Percentiles rank a stretch among this genome's conserved stretches.
Evolutionary conservation across 2,113 vertebrate species (phyloP).

Genomic region (Hystrix cristata): DNA sequence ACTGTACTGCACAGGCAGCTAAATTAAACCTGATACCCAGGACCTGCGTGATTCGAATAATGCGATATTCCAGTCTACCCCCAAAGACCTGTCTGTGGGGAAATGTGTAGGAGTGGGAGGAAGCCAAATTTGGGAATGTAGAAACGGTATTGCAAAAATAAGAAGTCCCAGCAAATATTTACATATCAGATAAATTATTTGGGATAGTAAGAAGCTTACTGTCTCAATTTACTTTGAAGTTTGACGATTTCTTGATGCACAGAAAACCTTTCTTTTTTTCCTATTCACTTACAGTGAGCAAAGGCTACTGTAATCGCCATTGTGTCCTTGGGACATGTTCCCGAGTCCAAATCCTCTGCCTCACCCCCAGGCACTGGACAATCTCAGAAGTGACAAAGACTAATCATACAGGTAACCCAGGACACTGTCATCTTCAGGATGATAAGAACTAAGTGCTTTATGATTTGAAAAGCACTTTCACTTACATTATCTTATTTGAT

Average conservation of each 20-base stretch:
- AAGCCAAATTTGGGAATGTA: slow-evolving; percentile 16
- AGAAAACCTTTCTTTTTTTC: background rate
- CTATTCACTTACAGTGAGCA: slow-evolving; percentile 24
- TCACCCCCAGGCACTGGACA: no score
- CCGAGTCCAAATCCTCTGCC: background rate
- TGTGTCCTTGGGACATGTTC: background rate
- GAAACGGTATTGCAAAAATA: slow-evolving; percentile 1
- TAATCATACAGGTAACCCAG: background rate
- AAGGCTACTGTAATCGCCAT: background rate
- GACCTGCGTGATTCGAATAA: slow-evolving; percentile 50
- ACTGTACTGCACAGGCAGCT: slow-evolving; percentile 22
- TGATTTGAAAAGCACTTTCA: slow-evolving; percentile 35
- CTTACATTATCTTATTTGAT: slow-evolving; percentile 14
- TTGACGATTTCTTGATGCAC: slow-evolving; percentile 14
- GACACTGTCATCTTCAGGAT: background rate
- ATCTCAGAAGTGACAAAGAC: background rate
- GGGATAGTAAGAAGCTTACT: background rate
- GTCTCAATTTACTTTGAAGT: slow-evolving; percentile 42
- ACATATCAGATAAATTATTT: slow-evolving; percentile 7
- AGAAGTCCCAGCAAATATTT: background rate
- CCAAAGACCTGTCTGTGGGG: background rate
- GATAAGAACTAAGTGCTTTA: background rate
- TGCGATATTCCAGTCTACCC: background rate
- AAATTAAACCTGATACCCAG: slow-evolving; percentile 65
- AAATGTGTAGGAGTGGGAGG: background rate